Conservation (phyloP, 2,113 vertebrate species). For the Grammomys dolichurus region DNA sequence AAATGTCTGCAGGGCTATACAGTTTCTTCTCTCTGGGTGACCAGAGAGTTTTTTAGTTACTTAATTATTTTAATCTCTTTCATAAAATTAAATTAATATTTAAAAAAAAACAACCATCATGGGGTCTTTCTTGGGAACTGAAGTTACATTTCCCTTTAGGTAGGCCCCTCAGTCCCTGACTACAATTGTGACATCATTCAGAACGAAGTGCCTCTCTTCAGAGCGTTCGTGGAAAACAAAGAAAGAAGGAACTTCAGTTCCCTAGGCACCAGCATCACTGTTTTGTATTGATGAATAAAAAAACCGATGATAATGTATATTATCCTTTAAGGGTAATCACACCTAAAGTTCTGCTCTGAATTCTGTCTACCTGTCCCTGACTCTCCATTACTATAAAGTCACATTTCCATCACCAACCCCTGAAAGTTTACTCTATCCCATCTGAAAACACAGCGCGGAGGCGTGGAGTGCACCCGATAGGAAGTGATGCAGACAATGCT, state of each 20-base stretch:
- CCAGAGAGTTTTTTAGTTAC: background rate
- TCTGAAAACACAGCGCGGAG: background rate
- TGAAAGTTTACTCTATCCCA: background rate
- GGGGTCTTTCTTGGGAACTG: background rate
- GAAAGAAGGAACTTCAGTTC: background rate
- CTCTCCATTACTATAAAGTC: background rate
- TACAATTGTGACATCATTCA: background rate
- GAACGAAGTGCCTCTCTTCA: constrained; percentile 24
- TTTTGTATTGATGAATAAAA: background rate
- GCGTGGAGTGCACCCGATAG: background rate
- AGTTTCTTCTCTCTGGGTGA: constrained; percentile 40
- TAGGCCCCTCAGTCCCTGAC: background rate
- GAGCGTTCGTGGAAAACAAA: constrained; percentile 46
- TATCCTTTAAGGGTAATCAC: background rate
- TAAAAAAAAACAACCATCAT: background rate
- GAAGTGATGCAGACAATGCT: background rate
- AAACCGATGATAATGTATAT: background rate
- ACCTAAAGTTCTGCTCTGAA: background rate
- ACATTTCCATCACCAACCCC: background rate
- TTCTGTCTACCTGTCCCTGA: background rate
- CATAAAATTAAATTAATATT: constrained; percentile 56
- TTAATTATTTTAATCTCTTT: constrained; percentile 49
- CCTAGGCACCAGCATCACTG: background rate
- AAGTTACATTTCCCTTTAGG: background rate
- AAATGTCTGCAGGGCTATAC: background rate